A percentile compares a stretch with the other conserved stretches of the same genome.
phyloP scores from a whole-genome alignment of 2,113 vertebrate genomes.

The Chloropsis hardwickii region DNA sequence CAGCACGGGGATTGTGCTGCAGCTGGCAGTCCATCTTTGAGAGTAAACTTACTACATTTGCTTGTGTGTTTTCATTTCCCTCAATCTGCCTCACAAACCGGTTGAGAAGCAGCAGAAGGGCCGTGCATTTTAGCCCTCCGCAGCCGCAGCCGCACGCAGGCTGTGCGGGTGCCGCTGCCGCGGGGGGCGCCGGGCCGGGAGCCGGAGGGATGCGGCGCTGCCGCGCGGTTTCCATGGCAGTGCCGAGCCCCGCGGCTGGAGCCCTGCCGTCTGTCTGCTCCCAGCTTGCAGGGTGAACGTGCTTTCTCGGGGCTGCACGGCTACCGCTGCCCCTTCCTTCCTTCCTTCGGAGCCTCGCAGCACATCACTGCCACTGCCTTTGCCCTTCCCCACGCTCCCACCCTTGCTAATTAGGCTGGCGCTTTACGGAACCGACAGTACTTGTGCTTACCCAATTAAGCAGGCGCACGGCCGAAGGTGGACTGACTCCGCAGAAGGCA shows the following conservation, averaged over 20 bases:
- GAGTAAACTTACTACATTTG: neutral
- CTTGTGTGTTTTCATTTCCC: neutral
- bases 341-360: neutral
- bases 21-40: neutral
- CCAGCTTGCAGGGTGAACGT: neutral
- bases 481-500: neutral
- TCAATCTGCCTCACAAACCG: neutral
- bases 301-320: neutral
- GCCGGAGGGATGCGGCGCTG: neutral
- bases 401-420: neutral
- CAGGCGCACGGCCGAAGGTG: neutral
- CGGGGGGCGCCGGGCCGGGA: neutral
- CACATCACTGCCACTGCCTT: neutral
- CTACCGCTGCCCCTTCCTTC: neutral
- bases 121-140: neutral
- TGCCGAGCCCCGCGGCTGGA: neutral
- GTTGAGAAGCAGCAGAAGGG: neutral
- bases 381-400: neutral
- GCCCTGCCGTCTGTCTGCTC: constrained; percentile 10
- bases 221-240: constrained; percentile 40
- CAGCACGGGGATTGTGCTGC: neutral
- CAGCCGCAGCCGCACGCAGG: neutral
- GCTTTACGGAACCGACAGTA: rapidly evolving
- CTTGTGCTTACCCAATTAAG: neutral
- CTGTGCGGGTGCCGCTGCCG: neutral